These are phyloP conservation scores for Drepanosiphum platanoidis DNA, from an alignment of 2,888 invertebrate genomes.

Conservation along the genomic window DNA sequence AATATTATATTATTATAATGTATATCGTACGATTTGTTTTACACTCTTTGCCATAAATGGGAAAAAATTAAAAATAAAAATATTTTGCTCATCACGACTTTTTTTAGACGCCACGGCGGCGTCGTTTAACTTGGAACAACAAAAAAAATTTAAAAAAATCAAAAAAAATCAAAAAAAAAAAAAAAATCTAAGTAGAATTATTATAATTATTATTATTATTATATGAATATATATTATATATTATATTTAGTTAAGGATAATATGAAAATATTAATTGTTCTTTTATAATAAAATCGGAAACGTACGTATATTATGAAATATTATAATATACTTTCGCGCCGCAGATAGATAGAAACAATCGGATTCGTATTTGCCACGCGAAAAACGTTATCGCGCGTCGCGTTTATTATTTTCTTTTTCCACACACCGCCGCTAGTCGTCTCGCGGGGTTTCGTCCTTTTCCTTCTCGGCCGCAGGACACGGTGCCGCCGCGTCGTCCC, in stretches of 20 bases:
- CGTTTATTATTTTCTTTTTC: no score
- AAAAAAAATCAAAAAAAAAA: neutral
- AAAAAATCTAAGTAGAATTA: neutral
- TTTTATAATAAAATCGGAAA: neutral
- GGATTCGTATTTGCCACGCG: no score
- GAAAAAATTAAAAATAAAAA: neutral
- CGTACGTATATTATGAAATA: neutral
- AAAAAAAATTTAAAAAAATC: neutral
- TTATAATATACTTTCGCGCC: no score
- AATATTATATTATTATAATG: no score
- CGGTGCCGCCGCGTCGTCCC: no score
- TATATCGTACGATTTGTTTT: neutral
- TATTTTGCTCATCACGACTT: conserved; percentile 13
- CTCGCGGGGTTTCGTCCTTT: no score
- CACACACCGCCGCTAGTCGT: no score
- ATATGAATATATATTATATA: neutral
- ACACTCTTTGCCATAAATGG: neutral
- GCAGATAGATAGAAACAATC: no score
- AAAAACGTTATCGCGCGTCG: no score
- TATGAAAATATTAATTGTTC: neutral
- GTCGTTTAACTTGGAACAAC: neutral
- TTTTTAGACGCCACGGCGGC: neutral
- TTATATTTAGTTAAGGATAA: neutral
- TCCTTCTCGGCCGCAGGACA: no score
- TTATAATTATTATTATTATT: no score